Conservation (phyloP, 1,140 invertebrate species). For the Drosophila kepulauana region DNA sequence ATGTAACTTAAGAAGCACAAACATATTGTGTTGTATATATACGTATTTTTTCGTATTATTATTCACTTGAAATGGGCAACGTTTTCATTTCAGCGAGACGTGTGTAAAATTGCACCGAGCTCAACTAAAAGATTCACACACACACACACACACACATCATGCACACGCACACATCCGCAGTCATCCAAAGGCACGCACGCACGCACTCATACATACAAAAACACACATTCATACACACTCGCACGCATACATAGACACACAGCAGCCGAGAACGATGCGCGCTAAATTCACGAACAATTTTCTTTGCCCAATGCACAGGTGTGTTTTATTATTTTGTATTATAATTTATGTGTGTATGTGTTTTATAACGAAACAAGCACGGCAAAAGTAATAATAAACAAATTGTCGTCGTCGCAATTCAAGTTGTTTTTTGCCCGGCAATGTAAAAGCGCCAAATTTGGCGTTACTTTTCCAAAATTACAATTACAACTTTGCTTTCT, state of each 20-base stretch:
- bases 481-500: conserved; percentile 25
- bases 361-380: conserved; percentile 19
- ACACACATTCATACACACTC: conserved; percentile 3
- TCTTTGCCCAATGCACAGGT: conserved; percentile 49
- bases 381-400: conserved; percentile 25
- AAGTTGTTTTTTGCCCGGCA: conserved; percentile 7
- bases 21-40: conserved; percentile 17
- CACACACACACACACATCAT: conserved; percentile 6
- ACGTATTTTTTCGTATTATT: conserved; percentile 26
- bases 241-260: conserved; percentile 14
- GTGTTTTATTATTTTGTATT: conserved; percentile 49
- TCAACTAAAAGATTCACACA: conserved; percentile 31
- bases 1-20: conserved; percentile 42
- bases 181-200: conserved; percentile 18
- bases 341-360: conserved; percentile 9
- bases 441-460: conserved; percentile 5
- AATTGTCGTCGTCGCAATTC: conserved; percentile 7
- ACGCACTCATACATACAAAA: conserved; percentile 19
- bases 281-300: conserved; percentile 43
- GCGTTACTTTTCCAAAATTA: neutral
- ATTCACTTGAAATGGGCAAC: conserved; percentile 57
- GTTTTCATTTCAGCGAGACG: conserved; percentile 24
- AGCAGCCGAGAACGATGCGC: conserved; percentile 33
- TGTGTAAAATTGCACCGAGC: conserved; percentile 36
- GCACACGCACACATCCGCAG: conserved; percentile 16